Percentiles rank a stretch among this genome's conserved stretches.
phyloP scores from a whole-genome alignment of 2,113 vertebrate species.

The Caranx ignobilis region DNA sequence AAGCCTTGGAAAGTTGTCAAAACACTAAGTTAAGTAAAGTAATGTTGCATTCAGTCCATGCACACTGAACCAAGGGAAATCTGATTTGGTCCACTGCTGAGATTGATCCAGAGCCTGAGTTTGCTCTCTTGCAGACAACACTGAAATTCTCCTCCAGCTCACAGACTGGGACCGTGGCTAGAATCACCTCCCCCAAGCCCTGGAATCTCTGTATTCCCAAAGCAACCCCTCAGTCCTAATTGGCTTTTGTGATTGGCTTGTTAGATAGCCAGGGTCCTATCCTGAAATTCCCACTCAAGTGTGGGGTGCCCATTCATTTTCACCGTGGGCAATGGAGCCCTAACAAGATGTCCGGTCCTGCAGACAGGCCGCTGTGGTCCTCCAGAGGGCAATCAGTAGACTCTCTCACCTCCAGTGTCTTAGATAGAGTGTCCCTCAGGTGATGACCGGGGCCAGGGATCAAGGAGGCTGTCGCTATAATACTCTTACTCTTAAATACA shows the following conservation, averaged over 20 bases:
- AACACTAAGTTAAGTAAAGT: conserved; percentile 60
- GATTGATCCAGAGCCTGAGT: conserved; percentile 75
- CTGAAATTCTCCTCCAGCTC: conserved; percentile 69
- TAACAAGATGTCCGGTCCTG: conserved; percentile 78
- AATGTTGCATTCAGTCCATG: conserved; percentile 78
- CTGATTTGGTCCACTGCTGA: conserved; percentile 74
- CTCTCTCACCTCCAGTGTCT: conserved; percentile 69
- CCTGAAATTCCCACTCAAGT: conserved; percentile 79
- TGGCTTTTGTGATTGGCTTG: conserved; percentile 86
- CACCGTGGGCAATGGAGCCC: conserved; percentile 71
- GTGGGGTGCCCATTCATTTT: conserved; percentile 76
- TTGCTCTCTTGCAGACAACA: conserved; percentile 72
- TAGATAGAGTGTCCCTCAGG: conserved; percentile 62
- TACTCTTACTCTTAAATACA: conserved; percentile 66
- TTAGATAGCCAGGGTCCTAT: conserved; percentile 76
- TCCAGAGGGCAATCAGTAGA: conserved; percentile 80
- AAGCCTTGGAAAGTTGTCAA: conserved; percentile 60
- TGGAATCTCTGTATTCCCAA: conserved; percentile 77
- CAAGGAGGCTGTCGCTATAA: conserved; percentile 68
- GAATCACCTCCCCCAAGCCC: conserved; percentile 75
- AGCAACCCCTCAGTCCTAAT: conserved; percentile 80
- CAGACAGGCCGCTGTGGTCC: conserved; percentile 72
- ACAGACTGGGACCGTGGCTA: conserved; percentile 60
- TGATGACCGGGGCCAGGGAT: conserved; percentile 64
- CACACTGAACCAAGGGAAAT: conserved; percentile 77